Evolutionary conservation across 2,113 vertebrate genomes (phyloP).

Genomic region (Heteronetta atricapilla): DNA sequence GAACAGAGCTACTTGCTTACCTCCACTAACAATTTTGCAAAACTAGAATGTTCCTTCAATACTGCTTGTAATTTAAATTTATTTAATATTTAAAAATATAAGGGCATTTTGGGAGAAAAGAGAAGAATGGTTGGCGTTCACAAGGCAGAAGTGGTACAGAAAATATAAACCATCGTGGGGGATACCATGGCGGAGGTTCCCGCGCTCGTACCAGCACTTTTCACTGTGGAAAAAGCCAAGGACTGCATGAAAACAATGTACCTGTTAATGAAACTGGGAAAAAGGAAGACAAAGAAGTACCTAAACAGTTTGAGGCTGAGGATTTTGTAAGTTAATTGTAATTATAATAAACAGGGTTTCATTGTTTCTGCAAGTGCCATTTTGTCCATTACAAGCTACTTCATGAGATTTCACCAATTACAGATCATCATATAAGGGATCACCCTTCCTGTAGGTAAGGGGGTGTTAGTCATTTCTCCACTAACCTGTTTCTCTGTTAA

Average conservation of each 20-base stretch:
- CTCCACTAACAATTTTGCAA: background rate
- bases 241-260: constrained; percentile 66
- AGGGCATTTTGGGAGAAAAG: constrained; percentile 82
- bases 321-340: constrained; percentile 83
- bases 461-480: background rate
- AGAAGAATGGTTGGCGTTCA: constrained; percentile 79
- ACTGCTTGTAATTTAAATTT: background rate
- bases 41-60: background rate
- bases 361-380: background rate
- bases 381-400: background rate
- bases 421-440: background rate
- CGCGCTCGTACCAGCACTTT: constrained; percentile 61
- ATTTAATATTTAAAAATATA: constrained; percentile 23
- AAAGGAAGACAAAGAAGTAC: constrained; percentile 72
- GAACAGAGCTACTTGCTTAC: background rate
- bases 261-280: constrained; percentile 62
- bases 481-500: background rate
- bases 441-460: background rate
- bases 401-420: background rate
- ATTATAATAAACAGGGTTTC: background rate
- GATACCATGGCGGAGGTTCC: constrained; percentile 69
- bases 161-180: constrained; percentile 68
- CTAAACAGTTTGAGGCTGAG: constrained; percentile 81
- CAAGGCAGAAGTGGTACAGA: constrained; percentile 78
- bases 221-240: constrained; percentile 74